Evolutionary conservation across 2,113 vertebrate genomes (phyloP), one percentile per base, ranked within the genome.

Genomic region (Callipepla californica): DNA sequence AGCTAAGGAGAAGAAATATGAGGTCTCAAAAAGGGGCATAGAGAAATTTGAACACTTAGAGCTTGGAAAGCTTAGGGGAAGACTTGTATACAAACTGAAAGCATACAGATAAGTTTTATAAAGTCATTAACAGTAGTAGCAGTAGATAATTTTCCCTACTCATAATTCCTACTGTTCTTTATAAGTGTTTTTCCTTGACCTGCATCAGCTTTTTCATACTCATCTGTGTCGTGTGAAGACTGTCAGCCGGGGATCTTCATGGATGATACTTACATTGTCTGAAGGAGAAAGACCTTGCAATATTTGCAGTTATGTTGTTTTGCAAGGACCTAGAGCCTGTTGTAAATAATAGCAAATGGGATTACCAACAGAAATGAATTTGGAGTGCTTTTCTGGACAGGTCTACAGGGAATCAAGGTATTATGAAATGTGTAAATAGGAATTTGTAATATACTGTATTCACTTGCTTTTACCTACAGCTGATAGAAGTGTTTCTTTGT

Each of bases 381-480:
- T 76, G 68, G 76, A 59, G 17, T 57, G n/a, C 15, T 86, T 81
- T 79, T 57, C 42, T 53, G 40, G 48, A 44, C n/a, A 68, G 19
- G 13, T 15, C 62, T 79, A 34, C 13, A 75, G 69, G 48, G 30
- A 90, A 87, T 81, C 34, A 28, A n/a, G 28, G n/a, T n/a, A 88
- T 89, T 90, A 79, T 69, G 62, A 92, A 89, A 69, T 72, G 59
- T 87, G 48, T 85, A 92, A 90, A 90, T 78, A 92, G 66, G 66
- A 78, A 74, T 85, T 74, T 85, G 70, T 61, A 74, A 92, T 75
- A 85, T 73, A 87, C 21, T 65, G 10, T n/a, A 69, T 90, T 42
- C 57, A 20, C 50, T 87, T 87, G 68, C 68, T 68, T 80, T 93
- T 76, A 53, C 69, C n/a, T 53, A 23, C 48, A 9, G 55, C 74